Evolutionary conservation across 2,888 invertebrate genomes (phyloP).

Genomic region (Acrobasis repandana): DNA sequence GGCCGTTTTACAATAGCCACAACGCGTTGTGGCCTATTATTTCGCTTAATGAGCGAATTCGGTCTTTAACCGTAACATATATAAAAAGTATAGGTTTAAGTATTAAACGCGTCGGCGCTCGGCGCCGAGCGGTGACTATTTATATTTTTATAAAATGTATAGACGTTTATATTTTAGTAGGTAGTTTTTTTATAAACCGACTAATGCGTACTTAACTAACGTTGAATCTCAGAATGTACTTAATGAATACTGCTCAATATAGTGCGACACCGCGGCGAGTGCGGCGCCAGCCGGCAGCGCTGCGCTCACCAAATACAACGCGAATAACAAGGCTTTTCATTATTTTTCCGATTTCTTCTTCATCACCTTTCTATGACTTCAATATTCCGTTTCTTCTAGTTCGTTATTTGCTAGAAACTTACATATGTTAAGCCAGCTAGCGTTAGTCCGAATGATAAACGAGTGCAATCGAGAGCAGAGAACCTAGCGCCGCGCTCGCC

Average conservation of each 20-base stretch:
- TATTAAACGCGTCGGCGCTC: constrained; percentile 15
- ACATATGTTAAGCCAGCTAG: too few species aligned
- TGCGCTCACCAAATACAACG: not conserved
- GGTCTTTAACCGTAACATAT: too few species aligned
- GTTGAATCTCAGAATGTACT: constrained; percentile 66
- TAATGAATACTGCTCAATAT: constrained; percentile 35
- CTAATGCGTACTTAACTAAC: constrained; percentile 23
- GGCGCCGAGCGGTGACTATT: constrained; percentile 6
- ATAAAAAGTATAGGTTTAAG: constrained; percentile 30
- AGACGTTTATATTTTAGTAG: constrained; percentile 18
- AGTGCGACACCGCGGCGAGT: not conserved
- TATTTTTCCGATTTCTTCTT: not conserved
- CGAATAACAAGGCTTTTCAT: not conserved
- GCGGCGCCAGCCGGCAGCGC: too few species aligned
- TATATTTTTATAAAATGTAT: constrained; percentile 26
- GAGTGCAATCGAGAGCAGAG: too few species aligned
- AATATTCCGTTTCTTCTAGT: too few species aligned
- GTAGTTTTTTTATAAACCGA: constrained; percentile 20
- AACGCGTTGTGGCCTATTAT: too few species aligned
- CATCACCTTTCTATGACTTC: too few species aligned
- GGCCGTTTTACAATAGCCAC: too few species aligned
- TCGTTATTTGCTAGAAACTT: too few species aligned
- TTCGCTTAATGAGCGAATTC: too few species aligned
- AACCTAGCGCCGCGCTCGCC: too few species aligned
- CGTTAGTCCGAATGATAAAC: too few species aligned